Conservation (phyloP, 2,888 invertebrate genomes). For the Tenthredo notha region DNA sequence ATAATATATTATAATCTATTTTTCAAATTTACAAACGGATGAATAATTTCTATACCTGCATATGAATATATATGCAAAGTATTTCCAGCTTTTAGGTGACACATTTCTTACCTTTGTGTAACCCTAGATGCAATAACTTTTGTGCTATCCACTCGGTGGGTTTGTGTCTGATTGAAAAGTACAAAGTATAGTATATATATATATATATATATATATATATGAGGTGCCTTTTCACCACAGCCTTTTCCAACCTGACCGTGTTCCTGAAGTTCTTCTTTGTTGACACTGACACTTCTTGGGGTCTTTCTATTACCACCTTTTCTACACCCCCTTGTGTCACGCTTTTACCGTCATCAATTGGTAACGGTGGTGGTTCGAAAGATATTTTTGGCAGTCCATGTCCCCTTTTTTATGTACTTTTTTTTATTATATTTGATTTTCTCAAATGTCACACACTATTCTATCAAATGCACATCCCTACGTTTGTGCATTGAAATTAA, state of each 20-base stretch:
- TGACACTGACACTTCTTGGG: conserved; percentile 47
- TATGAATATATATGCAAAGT: not conserved
- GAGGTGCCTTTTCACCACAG: conserved; percentile 29
- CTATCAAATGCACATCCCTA: too few species aligned
- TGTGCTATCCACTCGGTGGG: not conserved
- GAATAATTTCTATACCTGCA: not conserved
- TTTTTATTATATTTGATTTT: not conserved
- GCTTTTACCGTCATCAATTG: conserved; percentile 24
- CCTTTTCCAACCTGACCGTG: conserved; percentile 36
- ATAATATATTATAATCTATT: not conserved
- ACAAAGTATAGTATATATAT: not conserved
- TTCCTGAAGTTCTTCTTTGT: conserved; percentile 36
- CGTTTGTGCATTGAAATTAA: not conserved
- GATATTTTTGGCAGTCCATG: not conserved
- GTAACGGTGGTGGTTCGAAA: not conserved
- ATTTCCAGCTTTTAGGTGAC: not conserved
- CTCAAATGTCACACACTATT: not conserved
- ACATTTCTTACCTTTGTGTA: not conserved
- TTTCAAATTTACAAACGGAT: not conserved
- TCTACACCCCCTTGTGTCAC: not conserved
- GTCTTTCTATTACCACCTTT: conserved; percentile 47
- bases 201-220: not conserved
- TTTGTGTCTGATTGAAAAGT: conserved; percentile 45
- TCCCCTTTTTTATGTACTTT: not conserved
- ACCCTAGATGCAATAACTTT: conserved; percentile 1